Evolutionary conservation across 2,797 vertebrate species (phyloP).

Genomic region (Tolypeutes matacus): DNA sequence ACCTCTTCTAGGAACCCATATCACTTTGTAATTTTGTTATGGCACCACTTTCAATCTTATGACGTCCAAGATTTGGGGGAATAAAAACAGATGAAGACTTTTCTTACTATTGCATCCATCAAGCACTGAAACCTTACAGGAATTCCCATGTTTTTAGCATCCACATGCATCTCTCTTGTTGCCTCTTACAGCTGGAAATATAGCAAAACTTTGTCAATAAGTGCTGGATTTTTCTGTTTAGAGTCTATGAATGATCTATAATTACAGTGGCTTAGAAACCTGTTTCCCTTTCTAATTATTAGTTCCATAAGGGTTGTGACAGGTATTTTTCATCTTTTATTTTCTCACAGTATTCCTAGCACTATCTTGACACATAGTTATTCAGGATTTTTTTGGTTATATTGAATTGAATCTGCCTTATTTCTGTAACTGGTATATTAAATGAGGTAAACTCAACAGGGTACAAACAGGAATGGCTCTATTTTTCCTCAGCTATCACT

Average conservation of each 20-base stretch:
- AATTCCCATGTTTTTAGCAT: slow-evolving; percentile 5
- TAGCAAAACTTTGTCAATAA: slow-evolving; percentile 1
- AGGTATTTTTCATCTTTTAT: neutral
- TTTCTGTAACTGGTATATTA: slow-evolving; percentile 15
- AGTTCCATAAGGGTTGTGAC: neutral
- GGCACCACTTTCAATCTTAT: neutral
- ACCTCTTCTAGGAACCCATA: neutral
- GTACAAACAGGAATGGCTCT: neutral
- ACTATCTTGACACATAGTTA: neutral
- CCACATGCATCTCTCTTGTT: neutral
- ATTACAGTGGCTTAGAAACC: slow-evolving; percentile 23
- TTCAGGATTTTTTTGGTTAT: neutral
- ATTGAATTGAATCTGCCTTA: neutral
- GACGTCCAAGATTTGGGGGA: neutral
- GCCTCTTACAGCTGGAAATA: slow-evolving; percentile 6
- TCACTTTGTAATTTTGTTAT: slow-evolving; percentile 17
- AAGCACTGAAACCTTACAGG: neutral
- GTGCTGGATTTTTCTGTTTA: slow-evolving; percentile 6
- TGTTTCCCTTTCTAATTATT: slow-evolving; percentile 12
- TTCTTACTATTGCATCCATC: neutral
- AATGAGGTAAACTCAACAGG: slow-evolving; percentile 40
- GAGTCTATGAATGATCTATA: neutral
- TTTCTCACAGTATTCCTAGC: neutral
- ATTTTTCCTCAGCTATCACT: neutral
- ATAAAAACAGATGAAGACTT: neutral